Evolutionary conservation across 2,888 invertebrate species (phyloP).

Genomic region (Charanyca ferruginea): DNA sequence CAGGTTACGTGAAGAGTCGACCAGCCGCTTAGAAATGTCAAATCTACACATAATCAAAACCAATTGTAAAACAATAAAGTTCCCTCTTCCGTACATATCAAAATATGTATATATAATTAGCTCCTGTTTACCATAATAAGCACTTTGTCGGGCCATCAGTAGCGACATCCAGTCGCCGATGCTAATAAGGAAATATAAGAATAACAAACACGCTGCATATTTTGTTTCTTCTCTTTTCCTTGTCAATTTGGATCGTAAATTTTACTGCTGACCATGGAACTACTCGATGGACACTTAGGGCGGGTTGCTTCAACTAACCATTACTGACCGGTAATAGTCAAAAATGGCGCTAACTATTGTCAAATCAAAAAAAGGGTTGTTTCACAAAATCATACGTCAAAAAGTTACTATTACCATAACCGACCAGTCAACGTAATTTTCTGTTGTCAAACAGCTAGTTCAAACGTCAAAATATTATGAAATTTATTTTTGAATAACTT

Average conservation of each 20-base stretch:
- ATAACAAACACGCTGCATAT: slow-evolving; percentile 44
- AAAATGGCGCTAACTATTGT: too few relatives aligned
- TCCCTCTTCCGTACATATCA: not conserved
- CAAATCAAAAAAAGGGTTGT: too few relatives aligned
- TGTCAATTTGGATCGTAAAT: slow-evolving; percentile 33
- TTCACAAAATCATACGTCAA: too few relatives aligned
- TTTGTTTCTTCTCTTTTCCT: slow-evolving; percentile 24
- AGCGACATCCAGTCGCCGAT: slow-evolving; percentile 49
- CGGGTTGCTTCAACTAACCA: too few relatives aligned
- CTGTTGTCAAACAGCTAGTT: too few relatives aligned
- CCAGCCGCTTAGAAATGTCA: too few relatives aligned
- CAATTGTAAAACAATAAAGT: slow-evolving; percentile 26
- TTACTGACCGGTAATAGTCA: too few relatives aligned
- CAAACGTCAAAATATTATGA: too few relatives aligned
- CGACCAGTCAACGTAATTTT: too few relatives aligned
- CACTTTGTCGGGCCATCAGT: slow-evolving; percentile 16
- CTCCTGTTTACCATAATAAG: slow-evolving; percentile 24
- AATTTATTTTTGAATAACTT: too few relatives aligned
- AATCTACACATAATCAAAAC: not conserved
- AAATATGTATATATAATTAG: slow-evolving; percentile 25
- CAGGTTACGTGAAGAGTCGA: too few relatives aligned
- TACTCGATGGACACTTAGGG: slow-evolving; percentile 8
- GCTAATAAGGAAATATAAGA: slow-evolving; percentile 40
- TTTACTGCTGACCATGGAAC: slow-evolving; percentile 25
- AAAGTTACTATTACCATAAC: too few relatives aligned